Conservation (phyloP, 2,113 vertebrate genomes). For the Mungos mungo region DNA sequence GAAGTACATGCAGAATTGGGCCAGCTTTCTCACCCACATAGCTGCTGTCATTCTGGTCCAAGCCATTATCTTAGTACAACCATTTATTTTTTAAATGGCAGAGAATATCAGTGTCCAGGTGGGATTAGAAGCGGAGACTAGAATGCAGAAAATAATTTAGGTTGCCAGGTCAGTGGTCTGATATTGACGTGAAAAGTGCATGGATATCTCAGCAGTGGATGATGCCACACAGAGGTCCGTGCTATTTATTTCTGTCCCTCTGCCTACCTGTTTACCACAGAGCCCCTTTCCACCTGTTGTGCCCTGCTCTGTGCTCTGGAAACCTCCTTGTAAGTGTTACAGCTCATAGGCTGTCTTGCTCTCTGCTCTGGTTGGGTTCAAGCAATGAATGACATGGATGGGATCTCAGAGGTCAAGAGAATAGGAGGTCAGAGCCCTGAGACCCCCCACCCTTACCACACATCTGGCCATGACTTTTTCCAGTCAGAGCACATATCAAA, state of each 20-base stretch:
- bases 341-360: not conserved
- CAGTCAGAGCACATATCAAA: not conserved
- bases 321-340: not conserved
- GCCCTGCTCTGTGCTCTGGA: not conserved
- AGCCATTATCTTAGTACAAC: not conserved
- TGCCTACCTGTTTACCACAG: not conserved
- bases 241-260: not conserved
- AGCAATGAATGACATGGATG: not conserved
- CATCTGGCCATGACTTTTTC: too few species aligned
- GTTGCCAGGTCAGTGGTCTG: not conserved
- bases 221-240: not conserved
- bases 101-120: not conserved
- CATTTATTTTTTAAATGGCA: not conserved
- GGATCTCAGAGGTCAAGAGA: not conserved
- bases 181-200: not conserved
- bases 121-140: not conserved
- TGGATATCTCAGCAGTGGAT: not conserved
- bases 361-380: not conserved
- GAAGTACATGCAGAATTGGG: not conserved
- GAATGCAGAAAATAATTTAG: not conserved
- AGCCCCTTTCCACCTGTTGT: not conserved
- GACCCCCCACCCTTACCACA: accelerated
- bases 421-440: not conserved
- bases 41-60: not conserved
- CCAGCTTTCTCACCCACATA: not conserved